Conservation (phyloP, 2,888 invertebrate species). For the Microdon myrmicae region DNA sequence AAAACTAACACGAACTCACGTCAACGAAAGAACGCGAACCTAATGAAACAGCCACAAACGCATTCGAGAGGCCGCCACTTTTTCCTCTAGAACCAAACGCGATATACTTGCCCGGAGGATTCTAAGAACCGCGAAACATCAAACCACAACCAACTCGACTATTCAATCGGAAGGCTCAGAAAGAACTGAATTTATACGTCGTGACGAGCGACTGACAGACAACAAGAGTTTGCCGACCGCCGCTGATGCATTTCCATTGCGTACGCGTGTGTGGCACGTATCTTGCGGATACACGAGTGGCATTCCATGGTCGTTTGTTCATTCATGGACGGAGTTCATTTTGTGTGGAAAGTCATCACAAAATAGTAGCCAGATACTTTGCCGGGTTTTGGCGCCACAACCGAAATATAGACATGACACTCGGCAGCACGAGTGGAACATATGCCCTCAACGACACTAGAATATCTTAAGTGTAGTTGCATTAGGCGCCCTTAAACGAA, state of each 20-base stretch:
- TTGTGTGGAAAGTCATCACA: conserved; percentile 30
- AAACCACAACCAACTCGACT: conserved; percentile 34
- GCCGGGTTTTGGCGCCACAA: conserved; percentile 30
- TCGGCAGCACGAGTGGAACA: too few relatives aligned
- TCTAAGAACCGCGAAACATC: too few relatives aligned
- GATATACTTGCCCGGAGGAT: too few relatives aligned
- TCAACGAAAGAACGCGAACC: conserved; percentile 34
- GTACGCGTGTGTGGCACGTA: conserved; percentile 20
- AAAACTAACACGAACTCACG: conserved; percentile 29
- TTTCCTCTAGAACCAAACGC: too few relatives aligned
- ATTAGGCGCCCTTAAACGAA: too few relatives aligned
- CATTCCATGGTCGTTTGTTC: conserved; percentile 23
- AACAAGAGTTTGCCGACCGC: conserved; percentile 18
- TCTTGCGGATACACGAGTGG: conserved; percentile 23
- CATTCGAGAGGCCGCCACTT: conserved; percentile 11
- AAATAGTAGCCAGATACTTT: conserved; percentile 3
- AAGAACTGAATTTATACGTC: conserved; percentile 45
- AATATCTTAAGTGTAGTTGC: too few relatives aligned
- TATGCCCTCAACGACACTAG: conserved; percentile 15
- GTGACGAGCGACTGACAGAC: conserved; percentile 43
- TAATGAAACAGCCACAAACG: conserved; percentile 18
- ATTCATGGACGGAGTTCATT: conserved; percentile 34
- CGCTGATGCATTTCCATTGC: conserved; percentile 34
- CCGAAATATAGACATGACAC: conserved; percentile 11
- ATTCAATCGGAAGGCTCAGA: conserved; percentile 40